Evolutionary conservation across 2,113 vertebrate species (phyloP).

Genomic region (Nansenia antarctica): DNA sequence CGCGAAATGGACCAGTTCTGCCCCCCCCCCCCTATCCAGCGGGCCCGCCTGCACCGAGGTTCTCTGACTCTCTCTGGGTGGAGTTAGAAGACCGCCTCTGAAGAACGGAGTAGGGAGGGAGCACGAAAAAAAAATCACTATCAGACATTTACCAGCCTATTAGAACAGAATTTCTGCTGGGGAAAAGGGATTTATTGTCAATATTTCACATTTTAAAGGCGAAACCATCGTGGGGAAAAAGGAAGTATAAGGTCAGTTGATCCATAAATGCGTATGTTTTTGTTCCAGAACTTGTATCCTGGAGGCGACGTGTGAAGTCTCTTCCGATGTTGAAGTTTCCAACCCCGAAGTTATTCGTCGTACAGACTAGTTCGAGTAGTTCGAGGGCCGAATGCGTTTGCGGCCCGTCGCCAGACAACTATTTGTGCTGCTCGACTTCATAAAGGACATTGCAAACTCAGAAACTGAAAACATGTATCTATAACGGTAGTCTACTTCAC

Average conservation of each 20-base stretch:
- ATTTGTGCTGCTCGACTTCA: neutral
- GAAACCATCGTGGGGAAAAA: conserved; percentile 13
- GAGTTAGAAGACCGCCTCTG: conserved; percentile 48
- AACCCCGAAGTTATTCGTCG: neutral
- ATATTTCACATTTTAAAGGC: conserved; percentile 16
- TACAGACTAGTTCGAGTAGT: neutral
- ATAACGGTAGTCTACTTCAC: neutral
- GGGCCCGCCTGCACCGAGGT: conserved; percentile 17
- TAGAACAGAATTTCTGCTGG: conserved; percentile 36
- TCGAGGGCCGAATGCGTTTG: neutral
- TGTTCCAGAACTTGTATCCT: neutral
- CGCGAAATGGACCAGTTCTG: neutral
- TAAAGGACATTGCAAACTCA: neutral
- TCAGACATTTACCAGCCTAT: conserved; percentile 47
- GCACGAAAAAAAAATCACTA: conserved; percentile 18
- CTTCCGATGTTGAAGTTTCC: neutral
- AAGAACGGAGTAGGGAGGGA: conserved; percentile 35
- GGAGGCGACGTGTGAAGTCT: neutral
- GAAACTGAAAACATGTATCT: neutral
- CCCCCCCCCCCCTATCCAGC: neutral
- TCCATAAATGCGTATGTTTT: neutral
- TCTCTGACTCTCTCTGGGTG: conserved; percentile 37
- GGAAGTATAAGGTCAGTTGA: conserved; percentile 39
- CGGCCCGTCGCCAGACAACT: neutral
- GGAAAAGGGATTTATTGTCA: conserved; percentile 28